A percentile compares a stretch with the other conserved stretches of the same genome.
These are phyloP conservation scores for Drosophila parabipectinata DNA, from an alignment of 1,140 invertebrate genomes.

Conservation along the genomic window DNA sequence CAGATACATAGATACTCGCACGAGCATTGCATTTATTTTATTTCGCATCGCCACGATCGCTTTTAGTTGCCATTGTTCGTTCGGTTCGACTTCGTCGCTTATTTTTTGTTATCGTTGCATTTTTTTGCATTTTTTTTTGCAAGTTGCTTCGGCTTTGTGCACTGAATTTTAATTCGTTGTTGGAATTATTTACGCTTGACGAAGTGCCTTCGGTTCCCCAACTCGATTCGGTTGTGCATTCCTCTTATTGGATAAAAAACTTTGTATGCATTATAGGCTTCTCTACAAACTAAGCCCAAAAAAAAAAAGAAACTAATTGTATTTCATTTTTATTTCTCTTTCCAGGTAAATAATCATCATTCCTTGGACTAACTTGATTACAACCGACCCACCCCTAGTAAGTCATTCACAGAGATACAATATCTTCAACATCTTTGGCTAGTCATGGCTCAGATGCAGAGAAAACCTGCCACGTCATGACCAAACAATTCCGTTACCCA, in stretches of 20 bases:
- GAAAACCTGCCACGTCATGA: constrained; percentile 41
- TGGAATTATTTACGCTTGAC: constrained; percentile 37
- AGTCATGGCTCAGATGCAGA: constrained; percentile 37
- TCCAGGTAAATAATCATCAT: constrained; percentile 58
- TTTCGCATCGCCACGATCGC: constrained; percentile 6
- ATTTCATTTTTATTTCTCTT: constrained; percentile 15
- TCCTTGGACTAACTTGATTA: background rate
- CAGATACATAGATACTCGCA: background rate
- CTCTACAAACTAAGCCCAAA: background rate
- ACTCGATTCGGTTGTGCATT: too few species aligned
- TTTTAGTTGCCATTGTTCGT: constrained; percentile 11
- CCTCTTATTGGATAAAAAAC: background rate
- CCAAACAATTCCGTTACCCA: constrained; percentile 31
- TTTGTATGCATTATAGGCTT: background rate
- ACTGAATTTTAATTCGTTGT: constrained; percentile 73
- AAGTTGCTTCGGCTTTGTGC: constrained; percentile 61
- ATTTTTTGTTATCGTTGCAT: constrained; percentile 44
- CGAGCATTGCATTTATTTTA: constrained; percentile 32
- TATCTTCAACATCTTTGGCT: constrained; percentile 24
- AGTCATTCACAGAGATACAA: constrained; percentile 15
- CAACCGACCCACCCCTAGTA: constrained; percentile 24
- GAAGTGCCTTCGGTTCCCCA: constrained; percentile 13
- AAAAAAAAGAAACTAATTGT: constrained; percentile 16
- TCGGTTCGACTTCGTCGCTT: constrained; percentile 32
- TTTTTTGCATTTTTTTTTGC: constrained; percentile 38